Percentiles rank a stretch among this genome's conserved stretches.
These are phyloP conservation scores for Ophion slaviceki DNA, from an alignment of 2,888 invertebrate genomes.

Conservation along the genomic window DNA sequence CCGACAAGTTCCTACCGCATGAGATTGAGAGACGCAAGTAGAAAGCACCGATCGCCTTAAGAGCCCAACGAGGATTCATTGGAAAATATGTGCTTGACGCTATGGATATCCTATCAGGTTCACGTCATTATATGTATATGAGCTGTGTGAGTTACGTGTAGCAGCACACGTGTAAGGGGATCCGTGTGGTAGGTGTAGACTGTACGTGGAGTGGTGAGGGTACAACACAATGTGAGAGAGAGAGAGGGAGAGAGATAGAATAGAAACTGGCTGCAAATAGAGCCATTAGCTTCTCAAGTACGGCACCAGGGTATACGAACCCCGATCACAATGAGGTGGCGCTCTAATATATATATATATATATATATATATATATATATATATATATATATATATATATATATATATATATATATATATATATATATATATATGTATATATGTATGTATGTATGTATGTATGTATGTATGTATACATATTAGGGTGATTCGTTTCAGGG, in stretches of 20 bases:
- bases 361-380: too few species aligned
- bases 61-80: constrained; percentile 10
- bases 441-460: too few species aligned
- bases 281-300: constrained; percentile 55
- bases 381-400: too few species aligned
- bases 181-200: constrained; percentile 1
- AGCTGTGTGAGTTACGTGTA: constrained; percentile 2
- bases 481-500: too few species aligned
- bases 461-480: neutral
- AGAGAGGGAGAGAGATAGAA: constrained; percentile 6
- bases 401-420: too few species aligned
- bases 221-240: neutral
- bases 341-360: constrained; percentile 18
- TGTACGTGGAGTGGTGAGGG: constrained; percentile 9
- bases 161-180: constrained; percentile 42
- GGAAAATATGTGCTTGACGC: constrained; percentile 7
- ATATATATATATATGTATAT: too few species aligned
- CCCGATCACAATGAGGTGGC: constrained; percentile 47
- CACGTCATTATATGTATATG: constrained; percentile 1
- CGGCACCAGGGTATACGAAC: constrained; percentile 42
- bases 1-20: too few species aligned
- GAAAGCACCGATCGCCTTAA: neutral
- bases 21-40: neutral
- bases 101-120: constrained; percentile 18
- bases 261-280: constrained; percentile 50